phyloP scores from a whole-genome alignment of 2,797 vertebrate genomes.

The Melanotaenia trifasciata region DNA sequence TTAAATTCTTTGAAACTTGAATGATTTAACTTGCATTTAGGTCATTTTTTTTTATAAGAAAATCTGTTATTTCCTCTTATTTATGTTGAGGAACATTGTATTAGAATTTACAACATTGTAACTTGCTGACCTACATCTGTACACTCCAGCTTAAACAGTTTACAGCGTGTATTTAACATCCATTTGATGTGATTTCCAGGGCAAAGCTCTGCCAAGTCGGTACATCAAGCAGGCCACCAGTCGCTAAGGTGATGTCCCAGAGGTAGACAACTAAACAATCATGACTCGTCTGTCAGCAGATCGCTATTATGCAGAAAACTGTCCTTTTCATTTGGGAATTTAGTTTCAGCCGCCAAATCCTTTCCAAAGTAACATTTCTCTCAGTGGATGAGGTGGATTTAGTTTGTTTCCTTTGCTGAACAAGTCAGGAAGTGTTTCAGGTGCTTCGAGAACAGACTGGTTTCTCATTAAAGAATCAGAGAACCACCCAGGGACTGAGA shows the following conservation, averaged over 20 bases:
- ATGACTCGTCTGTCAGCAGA: not conserved
- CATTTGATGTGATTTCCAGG: constrained; percentile 71
- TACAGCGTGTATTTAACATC: constrained; percentile 51
- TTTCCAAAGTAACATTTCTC: constrained; percentile 18
- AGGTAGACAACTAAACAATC: constrained; percentile 32
- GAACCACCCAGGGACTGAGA: constrained; percentile 32
- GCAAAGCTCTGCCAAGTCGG: constrained; percentile 24
- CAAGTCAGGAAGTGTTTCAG: constrained; percentile 56
- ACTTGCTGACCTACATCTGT: constrained; percentile 50
- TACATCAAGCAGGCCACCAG: constrained; percentile 18
- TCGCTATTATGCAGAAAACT: not conserved
- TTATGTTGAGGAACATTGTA: not conserved
- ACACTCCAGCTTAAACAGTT: constrained; percentile 37
- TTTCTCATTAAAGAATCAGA: constrained; percentile 61
- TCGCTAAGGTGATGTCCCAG: constrained; percentile 34
- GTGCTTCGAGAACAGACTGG: constrained; percentile 50
- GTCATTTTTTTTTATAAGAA: not conserved
- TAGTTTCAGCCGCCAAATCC: not conserved
- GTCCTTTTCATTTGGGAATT: not conserved
- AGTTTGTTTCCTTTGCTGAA: constrained; percentile 47
- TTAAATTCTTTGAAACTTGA: not conserved
- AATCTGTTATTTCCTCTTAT: not conserved
- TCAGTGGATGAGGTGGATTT: constrained; percentile 7
- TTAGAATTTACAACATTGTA: not conserved
- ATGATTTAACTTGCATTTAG: not conserved